These are phyloP conservation scores for Shargacucullia verbasci DNA, from an alignment of 2,888 invertebrate genomes.

Conservation along the genomic window DNA sequence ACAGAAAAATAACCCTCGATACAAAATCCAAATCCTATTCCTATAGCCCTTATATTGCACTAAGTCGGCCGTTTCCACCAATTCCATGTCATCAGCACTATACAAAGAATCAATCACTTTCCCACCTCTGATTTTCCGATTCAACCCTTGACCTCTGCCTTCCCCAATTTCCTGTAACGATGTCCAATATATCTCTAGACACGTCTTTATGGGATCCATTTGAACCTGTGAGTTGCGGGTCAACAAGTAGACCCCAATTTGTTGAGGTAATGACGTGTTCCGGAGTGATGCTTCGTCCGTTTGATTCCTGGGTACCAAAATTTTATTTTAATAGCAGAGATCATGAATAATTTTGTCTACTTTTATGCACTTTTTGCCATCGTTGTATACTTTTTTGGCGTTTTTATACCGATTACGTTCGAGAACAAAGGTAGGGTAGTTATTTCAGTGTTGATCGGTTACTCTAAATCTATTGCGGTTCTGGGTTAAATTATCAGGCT, in stretches of 20 bases:
- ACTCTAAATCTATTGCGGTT: too few relatives aligned
- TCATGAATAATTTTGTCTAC: slow-evolving; percentile 11
- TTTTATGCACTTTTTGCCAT: slow-evolving; percentile 6
- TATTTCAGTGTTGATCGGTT: too few relatives aligned
- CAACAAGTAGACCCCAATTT: slow-evolving; percentile 58
- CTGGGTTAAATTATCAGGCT: too few relatives aligned
- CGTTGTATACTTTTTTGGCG: too few relatives aligned
- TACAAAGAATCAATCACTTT: slow-evolving; percentile 21
- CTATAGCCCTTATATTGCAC: too few relatives aligned
- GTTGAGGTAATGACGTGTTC: slow-evolving; percentile 55
- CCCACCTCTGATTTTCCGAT: slow-evolving; percentile 29
- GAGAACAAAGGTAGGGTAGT: too few relatives aligned
- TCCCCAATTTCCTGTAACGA: slow-evolving; percentile 54
- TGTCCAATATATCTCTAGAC: slow-evolving; percentile 47
- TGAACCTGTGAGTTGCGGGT: slow-evolving; percentile 48
- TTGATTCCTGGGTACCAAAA: slow-evolving; percentile 43
- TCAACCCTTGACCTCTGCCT: slow-evolving; percentile 22
- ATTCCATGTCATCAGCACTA: slow-evolving; percentile 9
- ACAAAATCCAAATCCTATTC: too few relatives aligned
- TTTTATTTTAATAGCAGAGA: slow-evolving; percentile 34
- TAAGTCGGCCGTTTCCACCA: slow-evolving; percentile 1
- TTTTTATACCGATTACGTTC: too few relatives aligned
- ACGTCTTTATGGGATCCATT: slow-evolving; percentile 45
- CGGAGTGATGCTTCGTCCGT: slow-evolving; percentile 47
- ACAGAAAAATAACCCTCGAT: too few relatives aligned